A percentile compares a stretch with the other conserved stretches of the same genome.
Evolutionary conservation across 2,113 vertebrate genomes (phyloP).

Genomic region (Cichladusa arquata): DNA sequence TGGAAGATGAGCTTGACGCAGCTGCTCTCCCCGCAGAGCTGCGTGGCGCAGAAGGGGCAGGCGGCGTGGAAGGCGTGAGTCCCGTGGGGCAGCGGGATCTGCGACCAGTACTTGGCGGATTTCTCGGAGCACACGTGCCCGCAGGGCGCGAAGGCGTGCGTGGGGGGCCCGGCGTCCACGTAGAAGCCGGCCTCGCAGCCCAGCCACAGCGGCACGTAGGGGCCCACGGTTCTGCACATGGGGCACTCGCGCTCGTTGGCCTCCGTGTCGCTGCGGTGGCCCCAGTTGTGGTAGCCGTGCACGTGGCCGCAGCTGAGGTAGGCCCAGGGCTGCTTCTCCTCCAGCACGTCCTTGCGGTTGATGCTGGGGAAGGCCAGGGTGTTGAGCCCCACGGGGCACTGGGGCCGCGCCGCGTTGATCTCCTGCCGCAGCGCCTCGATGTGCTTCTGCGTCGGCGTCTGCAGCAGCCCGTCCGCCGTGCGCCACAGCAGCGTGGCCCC

Average conservation of each 20-base stretch:
- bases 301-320: constrained; percentile 96
- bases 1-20: constrained; percentile 96
- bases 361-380: constrained; percentile 97
- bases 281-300: constrained; percentile 98
- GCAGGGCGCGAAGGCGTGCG: constrained; percentile 92
- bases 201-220: constrained; percentile 95
- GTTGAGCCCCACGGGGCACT: constrained; percentile 96
- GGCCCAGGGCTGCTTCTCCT: constrained; percentile 97
- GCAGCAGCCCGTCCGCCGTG: constrained; percentile 92
- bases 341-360: constrained; percentile 89
- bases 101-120: constrained; percentile 93
- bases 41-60: constrained; percentile 94
- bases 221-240: constrained; percentile 94
- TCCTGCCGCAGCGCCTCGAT: constrained; percentile 96
- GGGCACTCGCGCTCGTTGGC: constrained; percentile 92
- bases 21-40: constrained; percentile 87
- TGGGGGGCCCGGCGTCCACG: constrained; percentile 92
- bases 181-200: constrained; percentile 96
- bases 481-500: constrained; percentile 96
- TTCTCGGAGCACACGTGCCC: constrained; percentile 98
- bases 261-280: constrained; percentile 90
- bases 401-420: constrained; percentile 91
- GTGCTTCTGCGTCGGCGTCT: constrained; percentile 94
- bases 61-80: constrained; percentile 97
- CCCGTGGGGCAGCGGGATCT: constrained; percentile 94